These are phyloP conservation scores for Umimayanthus kanabou DNA, from an alignment of 92 coral and sea anemone genomes.

Conservation along the genomic window DNA sequence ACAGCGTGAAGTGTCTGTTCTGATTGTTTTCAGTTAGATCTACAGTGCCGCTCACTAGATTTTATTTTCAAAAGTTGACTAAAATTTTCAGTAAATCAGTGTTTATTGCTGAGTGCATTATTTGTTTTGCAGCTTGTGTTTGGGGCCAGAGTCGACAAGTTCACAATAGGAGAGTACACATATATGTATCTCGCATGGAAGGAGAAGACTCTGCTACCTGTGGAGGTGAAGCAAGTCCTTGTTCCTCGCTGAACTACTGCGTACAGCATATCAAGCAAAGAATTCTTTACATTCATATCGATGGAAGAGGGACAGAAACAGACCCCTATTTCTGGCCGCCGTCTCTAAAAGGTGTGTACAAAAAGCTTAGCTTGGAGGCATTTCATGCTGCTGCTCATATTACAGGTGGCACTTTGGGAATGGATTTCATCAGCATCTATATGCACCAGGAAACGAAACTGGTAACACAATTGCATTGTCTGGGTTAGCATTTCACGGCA, in stretches of 20 bases:
- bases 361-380: background rate
- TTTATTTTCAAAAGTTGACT: too few relatives aligned
- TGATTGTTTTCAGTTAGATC: too few relatives aligned
- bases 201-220: slow-evolving; percentile 14
- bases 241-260: background rate
- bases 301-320: slow-evolving; percentile 16
- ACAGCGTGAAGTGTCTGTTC: too few relatives aligned
- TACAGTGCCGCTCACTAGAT: too few relatives aligned
- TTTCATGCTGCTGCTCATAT: background rate
- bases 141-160: background rate
- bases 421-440: background rate
- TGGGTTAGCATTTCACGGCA: background rate
- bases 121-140: background rate
- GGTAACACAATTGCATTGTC: background rate
- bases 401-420: background rate
- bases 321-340: slow-evolving; percentile 20
- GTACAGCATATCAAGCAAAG: background rate
- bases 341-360: background rate
- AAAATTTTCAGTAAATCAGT: too few relatives aligned
- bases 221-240: background rate
- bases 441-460: slow-evolving; percentile 3
- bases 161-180: background rate
- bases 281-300: slow-evolving; percentile 1
- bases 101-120: too few relatives aligned
- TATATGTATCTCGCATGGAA: background rate